phyloP scores from a whole-genome alignment of 2,888 invertebrate genomes.

The Oscheius onirici region DNA sequence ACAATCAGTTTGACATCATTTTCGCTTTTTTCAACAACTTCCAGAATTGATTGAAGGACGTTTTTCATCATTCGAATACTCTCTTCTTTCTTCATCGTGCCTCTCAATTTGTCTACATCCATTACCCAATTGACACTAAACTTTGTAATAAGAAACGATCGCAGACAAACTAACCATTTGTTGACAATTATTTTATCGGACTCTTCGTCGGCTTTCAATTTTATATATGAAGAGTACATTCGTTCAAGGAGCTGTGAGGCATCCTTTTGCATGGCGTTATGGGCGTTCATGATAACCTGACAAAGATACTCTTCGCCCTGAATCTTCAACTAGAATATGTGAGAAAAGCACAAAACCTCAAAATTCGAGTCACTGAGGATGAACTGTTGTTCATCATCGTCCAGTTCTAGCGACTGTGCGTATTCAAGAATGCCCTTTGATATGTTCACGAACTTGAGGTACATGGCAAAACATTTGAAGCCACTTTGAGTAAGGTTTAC shows the following conservation, averaged over 20 bases:
- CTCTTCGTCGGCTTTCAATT: neutral
- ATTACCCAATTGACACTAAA: slow-evolving; percentile 3
- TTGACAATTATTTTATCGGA: slow-evolving; percentile 5
- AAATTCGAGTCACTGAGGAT: neutral
- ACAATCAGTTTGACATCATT: neutral
- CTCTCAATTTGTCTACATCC: neutral
- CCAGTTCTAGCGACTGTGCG: neutral
- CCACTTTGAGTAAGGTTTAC: slow-evolving; percentile 3
- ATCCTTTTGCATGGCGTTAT: slow-evolving; percentile 3
- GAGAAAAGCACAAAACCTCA: neutral
- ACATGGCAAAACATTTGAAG: slow-evolving; percentile 26
- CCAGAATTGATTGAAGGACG: slow-evolving; percentile 16
- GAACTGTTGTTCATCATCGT: slow-evolving; percentile 2
- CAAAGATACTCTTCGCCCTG: slow-evolving; percentile 33
- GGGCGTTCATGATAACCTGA: neutral
- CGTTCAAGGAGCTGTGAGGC: slow-evolving; percentile 16
- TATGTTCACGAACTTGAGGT: slow-evolving; percentile 18
- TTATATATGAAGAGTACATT: slow-evolving; percentile 12
- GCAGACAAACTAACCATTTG: slow-evolving; percentile 32
- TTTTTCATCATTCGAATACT: slow-evolving; percentile 4
- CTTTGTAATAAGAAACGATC: too few species aligned
- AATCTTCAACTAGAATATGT: neutral
- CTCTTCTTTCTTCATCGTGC: neutral
- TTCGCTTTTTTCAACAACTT: slow-evolving; percentile 30
- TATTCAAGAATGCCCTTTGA: neutral